Conservation (phyloP, 2,113 vertebrate species). For the Psilopogon haemacephalus region DNA sequence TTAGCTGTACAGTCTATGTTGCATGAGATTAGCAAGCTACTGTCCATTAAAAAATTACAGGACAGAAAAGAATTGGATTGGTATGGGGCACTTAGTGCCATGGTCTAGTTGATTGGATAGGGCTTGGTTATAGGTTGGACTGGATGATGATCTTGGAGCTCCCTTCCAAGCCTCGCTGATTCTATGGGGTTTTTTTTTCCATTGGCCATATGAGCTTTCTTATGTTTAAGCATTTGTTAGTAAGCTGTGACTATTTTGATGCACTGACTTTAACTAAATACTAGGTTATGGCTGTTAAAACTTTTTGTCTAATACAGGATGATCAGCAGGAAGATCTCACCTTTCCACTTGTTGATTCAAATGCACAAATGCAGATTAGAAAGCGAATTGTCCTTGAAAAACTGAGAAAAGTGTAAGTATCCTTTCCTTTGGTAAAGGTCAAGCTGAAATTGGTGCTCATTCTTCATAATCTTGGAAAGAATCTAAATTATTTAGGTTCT, state of each 20-base stretch:
- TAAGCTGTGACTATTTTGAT: neutral
- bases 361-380: constrained; percentile 88
- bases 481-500: neutral
- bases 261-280: neutral
- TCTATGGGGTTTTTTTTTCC: accelerated
- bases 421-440: neutral
- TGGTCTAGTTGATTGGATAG: too few relatives aligned
- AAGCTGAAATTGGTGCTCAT: neutral
- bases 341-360: constrained; percentile 89
- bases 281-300: neutral
- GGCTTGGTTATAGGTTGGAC: too few relatives aligned
- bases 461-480: neutral
- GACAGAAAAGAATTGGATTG: neutral
- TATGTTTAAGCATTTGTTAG: neutral
- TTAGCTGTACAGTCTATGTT: neutral
- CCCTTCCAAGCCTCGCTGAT: too few relatives aligned
- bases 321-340: constrained; percentile 59
- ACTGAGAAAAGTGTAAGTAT: constrained; percentile 85
- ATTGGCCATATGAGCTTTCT: neutral
- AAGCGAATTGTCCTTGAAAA: constrained; percentile 90
- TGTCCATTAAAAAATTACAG: neutral
- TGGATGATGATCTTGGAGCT: too few relatives aligned
- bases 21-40: neutral
- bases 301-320: constrained; percentile 58
- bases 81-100: too few relatives aligned